These are phyloP conservation scores for Heliconius melpomene DNA, from an alignment of 1,140 invertebrate genomes.

Conservation along the genomic window DNA sequence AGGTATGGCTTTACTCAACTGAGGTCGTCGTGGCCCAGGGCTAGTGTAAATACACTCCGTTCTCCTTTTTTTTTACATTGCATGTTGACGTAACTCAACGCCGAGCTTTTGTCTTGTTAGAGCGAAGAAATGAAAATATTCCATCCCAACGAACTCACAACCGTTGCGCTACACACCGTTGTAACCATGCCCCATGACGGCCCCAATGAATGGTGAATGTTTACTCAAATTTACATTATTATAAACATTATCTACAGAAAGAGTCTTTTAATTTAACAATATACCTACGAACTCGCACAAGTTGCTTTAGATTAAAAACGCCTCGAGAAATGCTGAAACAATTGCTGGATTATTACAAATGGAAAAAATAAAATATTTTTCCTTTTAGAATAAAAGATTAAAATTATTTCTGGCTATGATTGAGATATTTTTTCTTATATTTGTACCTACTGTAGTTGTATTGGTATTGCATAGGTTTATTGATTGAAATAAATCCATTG, in stretches of 20 bases:
- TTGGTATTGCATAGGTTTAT: too few relatives aligned
- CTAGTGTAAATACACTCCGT: not conserved
- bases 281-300: not conserved
- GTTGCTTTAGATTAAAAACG: constrained; percentile 6
- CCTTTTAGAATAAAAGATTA: not conserved
- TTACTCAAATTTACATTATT: not conserved
- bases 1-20: too few relatives aligned
- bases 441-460: not conserved
- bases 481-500: too few relatives aligned
- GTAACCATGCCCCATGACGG: not conserved
- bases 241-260: not conserved
- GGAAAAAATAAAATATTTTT: not conserved
- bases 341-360: constrained; percentile 1
- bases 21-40: too few relatives aligned
- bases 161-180: not conserved
- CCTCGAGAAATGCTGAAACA: not conserved
- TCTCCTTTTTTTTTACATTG: not conserved
- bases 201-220: not conserved
- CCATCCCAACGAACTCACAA: not conserved
- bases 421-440: not conserved
- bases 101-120: not conserved
- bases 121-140: not conserved
- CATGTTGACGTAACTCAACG: not conserved
- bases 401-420: not conserved
- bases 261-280: not conserved